Conservation (phyloP, 1,140 invertebrate genomes). For the Lepeophtheirus salmonis region DNA sequence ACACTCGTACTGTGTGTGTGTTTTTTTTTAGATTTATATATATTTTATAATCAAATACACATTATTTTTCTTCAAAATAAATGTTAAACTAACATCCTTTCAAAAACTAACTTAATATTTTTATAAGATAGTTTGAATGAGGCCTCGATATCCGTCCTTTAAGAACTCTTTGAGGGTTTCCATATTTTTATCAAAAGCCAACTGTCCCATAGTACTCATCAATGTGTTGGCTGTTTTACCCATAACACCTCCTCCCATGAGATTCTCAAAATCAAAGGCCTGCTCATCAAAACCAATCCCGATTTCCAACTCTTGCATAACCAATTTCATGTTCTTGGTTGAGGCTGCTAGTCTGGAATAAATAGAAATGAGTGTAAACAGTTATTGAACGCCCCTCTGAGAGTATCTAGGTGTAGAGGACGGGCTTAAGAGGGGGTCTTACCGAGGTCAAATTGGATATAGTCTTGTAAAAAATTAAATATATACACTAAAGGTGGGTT, state of each 20-base stretch:
- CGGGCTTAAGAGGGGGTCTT: too few species aligned
- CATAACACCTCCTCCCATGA: neutral
- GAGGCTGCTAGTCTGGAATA: neutral
- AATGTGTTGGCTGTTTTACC: neutral
- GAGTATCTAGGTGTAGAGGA: too few species aligned
- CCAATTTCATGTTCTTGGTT: neutral
- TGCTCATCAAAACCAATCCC: neutral
- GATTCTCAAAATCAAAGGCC: neutral
- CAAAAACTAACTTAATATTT: neutral
- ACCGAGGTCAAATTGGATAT: too few species aligned
- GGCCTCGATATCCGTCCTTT: neutral
- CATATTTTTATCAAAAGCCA: neutral
- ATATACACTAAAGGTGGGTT: too few species aligned
- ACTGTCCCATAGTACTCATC: neutral
- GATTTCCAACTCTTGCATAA: neutral
- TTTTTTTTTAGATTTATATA: too few species aligned
- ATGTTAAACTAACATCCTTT: neutral
- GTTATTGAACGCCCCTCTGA: too few species aligned
- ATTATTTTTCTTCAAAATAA: neutral
- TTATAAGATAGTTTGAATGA: neutral
- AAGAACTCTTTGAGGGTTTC: neutral
- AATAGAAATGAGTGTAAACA: neutral
- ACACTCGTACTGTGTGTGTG: too few species aligned
- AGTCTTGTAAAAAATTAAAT: too few species aligned
- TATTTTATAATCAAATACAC: neutral